Percentiles rank a stretch among this genome's conserved stretches.
Conservation (phyloP, 2,113 vertebrate genomes). For the Microcebus griseorufus region DNA sequence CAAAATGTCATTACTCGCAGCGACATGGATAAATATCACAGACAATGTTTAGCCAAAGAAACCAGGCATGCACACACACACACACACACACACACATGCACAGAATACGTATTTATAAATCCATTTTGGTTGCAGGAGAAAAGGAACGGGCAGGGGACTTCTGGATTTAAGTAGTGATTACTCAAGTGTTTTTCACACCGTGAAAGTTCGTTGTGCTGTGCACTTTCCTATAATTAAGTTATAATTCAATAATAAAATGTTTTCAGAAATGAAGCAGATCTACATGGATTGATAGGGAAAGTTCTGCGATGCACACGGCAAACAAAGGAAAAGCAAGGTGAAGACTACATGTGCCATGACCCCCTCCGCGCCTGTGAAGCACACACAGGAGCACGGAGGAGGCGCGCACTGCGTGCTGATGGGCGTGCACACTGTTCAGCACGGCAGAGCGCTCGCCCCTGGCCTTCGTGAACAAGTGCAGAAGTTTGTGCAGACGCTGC, state of each 20-base stretch:
- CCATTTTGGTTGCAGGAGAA: neutral
- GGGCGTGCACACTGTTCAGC: neutral
- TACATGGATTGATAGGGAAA: neutral
- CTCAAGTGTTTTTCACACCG: neutral
- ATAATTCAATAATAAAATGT: neutral
- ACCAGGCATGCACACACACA: neutral
- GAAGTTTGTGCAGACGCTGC: neutral
- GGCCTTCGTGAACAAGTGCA: neutral
- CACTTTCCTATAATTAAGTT: neutral
- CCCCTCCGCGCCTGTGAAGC: neutral
- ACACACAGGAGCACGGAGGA: fast-evolving
- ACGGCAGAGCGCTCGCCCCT: neutral
- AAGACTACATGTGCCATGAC: fast-evolving
- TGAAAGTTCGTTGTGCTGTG: neutral
- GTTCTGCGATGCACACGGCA: neutral
- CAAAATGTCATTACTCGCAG: neutral
- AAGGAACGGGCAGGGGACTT: neutral
- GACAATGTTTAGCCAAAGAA: neutral
- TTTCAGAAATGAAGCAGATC: neutral
- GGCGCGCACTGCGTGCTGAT: neutral
- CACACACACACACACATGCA: too few relatives aligned
- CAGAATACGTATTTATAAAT: neutral
- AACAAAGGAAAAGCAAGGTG: neutral
- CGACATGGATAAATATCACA: neutral
- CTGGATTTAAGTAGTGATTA: neutral